Base-by-base conservation (phyloP, 1,140 invertebrate genomes). In the Chlorops oryzae region DNA sequence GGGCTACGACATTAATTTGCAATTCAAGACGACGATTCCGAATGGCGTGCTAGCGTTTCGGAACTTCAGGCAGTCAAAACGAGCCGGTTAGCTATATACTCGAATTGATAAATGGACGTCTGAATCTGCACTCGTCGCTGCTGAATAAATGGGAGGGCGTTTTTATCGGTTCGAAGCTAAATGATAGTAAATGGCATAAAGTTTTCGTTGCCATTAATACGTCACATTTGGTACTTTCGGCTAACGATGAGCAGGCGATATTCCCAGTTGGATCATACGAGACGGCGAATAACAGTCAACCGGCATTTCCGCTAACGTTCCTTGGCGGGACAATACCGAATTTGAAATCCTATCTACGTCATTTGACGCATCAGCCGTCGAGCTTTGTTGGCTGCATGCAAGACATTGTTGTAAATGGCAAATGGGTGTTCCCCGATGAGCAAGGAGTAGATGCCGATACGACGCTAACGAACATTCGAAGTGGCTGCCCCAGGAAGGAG, bases 341-440 rank as follows among this genome's bases (percentile, higher is more conserved):
- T 48, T 50, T 70, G 5, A 66, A 65, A 23, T 75, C 76, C n/a
- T 83, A 83, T 52, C 73, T 86, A 21, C 74, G 78, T 12, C 81
- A 81, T 55, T 72, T 87, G 32, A 80, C 83, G 0, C 83, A 86
- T 56, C 81, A 81, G 4, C 81, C 85, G 0, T 80, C 84, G 22
- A 85, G 80, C 54, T 91, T 92, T 68, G 84, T 92, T 15, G 93
- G 93, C 3, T 97, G 94, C 70, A 85, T 92, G 69, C 86, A 94
- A 70, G 92, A 97, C 69, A 83, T 95, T 7, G 79, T 84, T 21
- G 84, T 96, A 22, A 93, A 95, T 70, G 83, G 82, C 4, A 81
- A 86, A 66, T 88, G 87, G 82, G 81, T 89, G 18, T 70, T 70
- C 24, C 70, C 70, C 5, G 61, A 70, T 13, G 58, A 59, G 10